phyloP scores from a whole-genome alignment of 2,888 invertebrate genomes.

The Teleiodes luculella region DNA sequence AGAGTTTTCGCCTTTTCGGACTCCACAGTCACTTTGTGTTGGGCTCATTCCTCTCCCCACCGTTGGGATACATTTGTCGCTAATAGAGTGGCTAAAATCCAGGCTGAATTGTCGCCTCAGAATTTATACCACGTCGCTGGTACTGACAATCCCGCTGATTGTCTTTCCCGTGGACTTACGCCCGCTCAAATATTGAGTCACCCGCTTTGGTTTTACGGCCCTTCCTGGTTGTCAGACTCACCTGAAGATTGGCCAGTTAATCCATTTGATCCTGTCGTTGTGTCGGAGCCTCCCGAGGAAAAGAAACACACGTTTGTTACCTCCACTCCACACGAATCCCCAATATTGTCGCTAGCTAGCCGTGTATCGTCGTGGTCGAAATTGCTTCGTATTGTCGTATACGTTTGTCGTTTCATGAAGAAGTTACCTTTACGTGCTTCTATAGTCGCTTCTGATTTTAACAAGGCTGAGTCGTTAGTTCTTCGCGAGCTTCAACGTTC shows the following conservation, averaged over 20 bases:
- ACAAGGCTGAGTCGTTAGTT: neutral
- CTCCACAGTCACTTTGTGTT: slow-evolving; percentile 16
- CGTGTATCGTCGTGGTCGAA: neutral
- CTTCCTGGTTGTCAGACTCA: slow-evolving; percentile 5
- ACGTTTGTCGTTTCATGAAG: neutral
- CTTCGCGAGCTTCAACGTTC: neutral
- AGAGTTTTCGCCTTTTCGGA: slow-evolving; percentile 19
- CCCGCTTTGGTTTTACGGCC: slow-evolving; percentile 13
- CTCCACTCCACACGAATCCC: neutral
- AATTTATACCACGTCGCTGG: slow-evolving; percentile 18
- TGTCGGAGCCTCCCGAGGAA: neutral
- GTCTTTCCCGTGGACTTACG: slow-evolving; percentile 18
- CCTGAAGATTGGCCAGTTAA: neutral
- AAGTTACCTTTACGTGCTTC: neutral
- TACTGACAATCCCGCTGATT: slow-evolving; percentile 21
- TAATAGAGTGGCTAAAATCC: slow-evolving; percentile 17
- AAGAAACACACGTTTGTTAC: neutral
- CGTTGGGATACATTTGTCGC: slow-evolving; percentile 22
- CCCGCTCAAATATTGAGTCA: slow-evolving; percentile 14
- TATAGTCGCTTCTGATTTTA: too few species aligned
- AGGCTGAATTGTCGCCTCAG: slow-evolving; percentile 3
- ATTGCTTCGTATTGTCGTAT: neutral
- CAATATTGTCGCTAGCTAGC: neutral
- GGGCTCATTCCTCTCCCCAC: slow-evolving; percentile 19
- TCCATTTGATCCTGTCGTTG: neutral